A percentile compares a stretch with the other conserved stretches of the same genome.
phyloP scores from a whole-genome alignment of 2,113 vertebrate genomes.

The Pseudorasbora parva region DNA sequence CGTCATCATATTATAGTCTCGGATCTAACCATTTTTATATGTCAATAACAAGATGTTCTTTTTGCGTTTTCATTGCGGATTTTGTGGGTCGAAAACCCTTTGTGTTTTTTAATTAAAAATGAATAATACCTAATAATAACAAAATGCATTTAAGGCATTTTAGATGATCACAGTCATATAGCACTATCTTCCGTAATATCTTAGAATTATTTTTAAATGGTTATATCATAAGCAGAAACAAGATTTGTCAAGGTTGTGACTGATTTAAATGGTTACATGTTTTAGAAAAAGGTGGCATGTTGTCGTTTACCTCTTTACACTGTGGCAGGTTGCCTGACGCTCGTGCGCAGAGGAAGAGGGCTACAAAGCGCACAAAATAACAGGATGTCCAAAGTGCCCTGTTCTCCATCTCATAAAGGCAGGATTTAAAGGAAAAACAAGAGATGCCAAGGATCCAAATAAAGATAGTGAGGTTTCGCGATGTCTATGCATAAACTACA shows the following conservation, averaged over 20 bases:
- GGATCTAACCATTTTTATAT: not conserved
- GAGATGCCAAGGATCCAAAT: not conserved
- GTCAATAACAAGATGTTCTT: constrained; percentile 19
- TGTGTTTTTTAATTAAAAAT: not conserved
- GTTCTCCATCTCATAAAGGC: constrained; percentile 46
- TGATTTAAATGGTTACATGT: not conserved
- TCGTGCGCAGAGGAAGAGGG: constrained; percentile 46
- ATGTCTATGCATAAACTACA: not conserved
- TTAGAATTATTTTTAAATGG: not conserved
- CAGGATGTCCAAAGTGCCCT: constrained; percentile 19
- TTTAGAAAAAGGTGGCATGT: not conserved
- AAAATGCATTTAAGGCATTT: not conserved
- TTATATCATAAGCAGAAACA: no score
- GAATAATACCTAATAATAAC: not conserved
- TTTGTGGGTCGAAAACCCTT: no score
- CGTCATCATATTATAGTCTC: constrained; percentile 52
- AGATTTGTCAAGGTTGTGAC: not conserved
- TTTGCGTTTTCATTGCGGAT: not conserved
- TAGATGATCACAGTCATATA: not conserved
- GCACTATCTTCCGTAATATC: not conserved
- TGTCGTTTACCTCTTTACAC: constrained; percentile 53
- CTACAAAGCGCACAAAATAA: constrained; percentile 38
- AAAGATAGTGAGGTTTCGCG: not conserved
- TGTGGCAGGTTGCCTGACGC: constrained; percentile 43
- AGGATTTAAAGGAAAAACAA: not conserved